Evolutionary conservation across 92 coral and sea anemone species (phyloP).

Genomic region (Pocillopora grandis): DNA sequence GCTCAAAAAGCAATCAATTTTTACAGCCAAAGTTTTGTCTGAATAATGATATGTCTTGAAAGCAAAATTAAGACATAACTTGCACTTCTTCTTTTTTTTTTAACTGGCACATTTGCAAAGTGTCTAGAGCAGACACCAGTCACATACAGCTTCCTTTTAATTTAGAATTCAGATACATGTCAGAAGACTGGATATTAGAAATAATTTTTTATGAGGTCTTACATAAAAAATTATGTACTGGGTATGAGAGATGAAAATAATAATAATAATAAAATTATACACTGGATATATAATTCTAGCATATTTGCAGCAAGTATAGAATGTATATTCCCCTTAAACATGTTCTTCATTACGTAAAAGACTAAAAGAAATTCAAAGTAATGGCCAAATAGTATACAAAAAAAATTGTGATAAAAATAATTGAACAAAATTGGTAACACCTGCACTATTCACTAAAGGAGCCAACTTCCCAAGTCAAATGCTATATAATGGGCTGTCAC

Average conservation of each 20-base stretch:
- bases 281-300: neutral
- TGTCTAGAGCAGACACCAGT: neutral
- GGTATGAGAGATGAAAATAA: neutral
- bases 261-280: neutral
- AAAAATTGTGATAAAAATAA: constrained; percentile 17
- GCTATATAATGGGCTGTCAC: neutral
- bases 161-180: neutral
- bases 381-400: constrained; percentile 11
- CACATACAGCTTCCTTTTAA: neutral
- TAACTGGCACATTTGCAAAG: neutral
- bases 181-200: too few relatives aligned
- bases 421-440: constrained; percentile 28
- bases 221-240: neutral
- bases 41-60: neutral
- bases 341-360: neutral
- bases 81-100: neutral
- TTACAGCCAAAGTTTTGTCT: constrained; percentile 43
- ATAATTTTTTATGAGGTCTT: neutral
- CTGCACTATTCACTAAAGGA: neutral
- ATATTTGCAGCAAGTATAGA: neutral
- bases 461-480: neutral
- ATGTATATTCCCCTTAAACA: too few relatives aligned
- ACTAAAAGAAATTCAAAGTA: constrained; percentile 7
- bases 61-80: constrained; percentile 5
- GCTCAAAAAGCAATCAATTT: constrained; percentile 38